Conservation (phyloP, 2,888 invertebrate species). For the Pristionchus mayeri region DNA sequence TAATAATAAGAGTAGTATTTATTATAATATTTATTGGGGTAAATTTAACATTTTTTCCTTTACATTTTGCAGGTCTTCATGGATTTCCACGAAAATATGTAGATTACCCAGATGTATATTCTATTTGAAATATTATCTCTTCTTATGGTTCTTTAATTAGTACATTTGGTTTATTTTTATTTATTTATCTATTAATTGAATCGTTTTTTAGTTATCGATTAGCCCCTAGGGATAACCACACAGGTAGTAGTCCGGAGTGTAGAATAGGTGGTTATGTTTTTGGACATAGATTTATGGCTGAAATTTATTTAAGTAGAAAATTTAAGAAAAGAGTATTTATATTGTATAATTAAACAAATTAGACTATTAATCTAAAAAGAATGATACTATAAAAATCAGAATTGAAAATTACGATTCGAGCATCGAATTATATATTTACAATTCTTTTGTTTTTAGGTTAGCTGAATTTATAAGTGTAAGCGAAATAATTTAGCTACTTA, state of each 20-base stretch:
- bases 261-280: constrained; percentile 63
- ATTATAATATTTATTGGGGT: constrained; percentile 85
- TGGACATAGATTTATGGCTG: constrained; percentile 65
- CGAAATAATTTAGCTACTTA: too few species aligned
- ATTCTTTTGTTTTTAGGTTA: too few species aligned
- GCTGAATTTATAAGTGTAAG: too few species aligned
- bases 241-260: constrained; percentile 63
- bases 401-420: too few species aligned
- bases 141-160: constrained; percentile 83
- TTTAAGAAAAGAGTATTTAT: too few species aligned
- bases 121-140: constrained; percentile 83
- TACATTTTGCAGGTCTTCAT: constrained; percentile 84
- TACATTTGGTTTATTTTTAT: constrained; percentile 80
- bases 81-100: constrained; percentile 87
- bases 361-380: too few species aligned
- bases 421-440: too few species aligned
- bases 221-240: constrained; percentile 62
- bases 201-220: constrained; percentile 65
- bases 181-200: constrained; percentile 83
- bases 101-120: constrained; percentile 84
- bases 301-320: constrained; percentile 69
- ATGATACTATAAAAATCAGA: too few species aligned
- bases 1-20: constrained; percentile 84
- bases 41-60: constrained; percentile 87
- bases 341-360: too few species aligned